These are phyloP conservation scores for Bombyx mandarina DNA, from an alignment of 1,140 invertebrate species.

Conservation along the genomic window DNA sequence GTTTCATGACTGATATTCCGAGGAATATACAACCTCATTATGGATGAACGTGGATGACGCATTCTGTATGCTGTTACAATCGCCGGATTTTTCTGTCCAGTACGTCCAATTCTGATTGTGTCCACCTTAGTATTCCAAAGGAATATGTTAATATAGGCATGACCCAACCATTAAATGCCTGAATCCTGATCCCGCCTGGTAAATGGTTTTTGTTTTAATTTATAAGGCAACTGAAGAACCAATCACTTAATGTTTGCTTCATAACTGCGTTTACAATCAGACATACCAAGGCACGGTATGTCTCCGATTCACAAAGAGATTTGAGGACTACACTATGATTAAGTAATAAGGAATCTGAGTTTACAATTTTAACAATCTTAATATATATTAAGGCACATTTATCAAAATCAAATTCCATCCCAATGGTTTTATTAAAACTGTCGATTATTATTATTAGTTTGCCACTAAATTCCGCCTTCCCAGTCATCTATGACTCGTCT, in stretches of 20 bases:
- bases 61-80: conserved; percentile 8
- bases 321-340: too few relatives aligned
- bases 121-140: conserved; percentile 11
- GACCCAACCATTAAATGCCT: conserved; percentile 9
- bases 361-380: too few relatives aligned
- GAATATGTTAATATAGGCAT: conserved; percentile 8
- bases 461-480: too few relatives aligned
- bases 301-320: too few relatives aligned
- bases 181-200: conserved; percentile 8
- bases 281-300: too few relatives aligned
- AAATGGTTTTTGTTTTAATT: conserved; percentile 2
- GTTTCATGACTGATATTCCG: too few relatives aligned
- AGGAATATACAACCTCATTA: conserved; percentile 14
- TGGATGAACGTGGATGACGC: conserved; percentile 9
- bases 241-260: conserved; percentile 1
- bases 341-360: too few relatives aligned
- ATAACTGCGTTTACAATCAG: background rate
- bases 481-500: too few relatives aligned
- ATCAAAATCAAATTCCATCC: too few relatives aligned
- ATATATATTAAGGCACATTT: too few relatives aligned
- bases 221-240: conserved; percentile 5
- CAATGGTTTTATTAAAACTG: too few relatives aligned
- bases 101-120: conserved; percentile 12
- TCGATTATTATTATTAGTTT: too few relatives aligned
- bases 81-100: conserved; percentile 12